These are phyloP conservation scores for Callocephalon fimbriatum DNA, from an alignment of 2,113 vertebrate genomes.

Conservation along the genomic window DNA sequence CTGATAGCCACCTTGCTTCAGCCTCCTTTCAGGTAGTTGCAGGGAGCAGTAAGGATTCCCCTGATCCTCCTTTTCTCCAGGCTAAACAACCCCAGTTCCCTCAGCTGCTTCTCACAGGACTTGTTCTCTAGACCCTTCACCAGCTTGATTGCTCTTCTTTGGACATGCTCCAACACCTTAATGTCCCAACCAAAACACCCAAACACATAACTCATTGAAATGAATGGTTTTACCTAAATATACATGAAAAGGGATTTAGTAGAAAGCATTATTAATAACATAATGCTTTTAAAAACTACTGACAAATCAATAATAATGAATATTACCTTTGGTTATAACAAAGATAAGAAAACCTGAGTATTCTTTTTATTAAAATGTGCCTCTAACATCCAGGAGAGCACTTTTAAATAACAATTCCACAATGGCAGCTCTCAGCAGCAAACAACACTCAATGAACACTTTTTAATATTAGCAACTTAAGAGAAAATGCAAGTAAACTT, in stretches of 20 bases:
- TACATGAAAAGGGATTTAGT: not conserved
- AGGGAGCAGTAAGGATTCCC: not conserved
- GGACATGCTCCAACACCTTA: not conserved
- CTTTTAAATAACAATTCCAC: not conserved
- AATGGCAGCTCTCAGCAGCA: not conserved
- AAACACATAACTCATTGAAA: not conserved
- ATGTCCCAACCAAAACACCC: not conserved
- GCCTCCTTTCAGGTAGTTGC: not conserved
- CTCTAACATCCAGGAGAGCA: not conserved
- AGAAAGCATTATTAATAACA: not conserved
- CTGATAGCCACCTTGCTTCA: fast-evolving
- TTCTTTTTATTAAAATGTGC: not conserved
- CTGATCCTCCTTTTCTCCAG: not conserved
- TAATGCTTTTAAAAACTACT: not conserved
- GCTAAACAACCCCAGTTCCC: not conserved
- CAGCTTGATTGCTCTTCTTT: not conserved
- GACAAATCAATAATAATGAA: not conserved
- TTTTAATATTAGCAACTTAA: not conserved
- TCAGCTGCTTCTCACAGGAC: not conserved
- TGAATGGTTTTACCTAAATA: not conserved
- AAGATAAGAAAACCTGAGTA: not conserved
- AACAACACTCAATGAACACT: not conserved
- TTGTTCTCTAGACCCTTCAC: not conserved
- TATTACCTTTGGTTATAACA: not conserved
- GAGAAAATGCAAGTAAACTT: not conserved